phyloP scores from a whole-genome alignment of 1,140 invertebrate genomes.

The Cyphomyrmex costatus region DNA sequence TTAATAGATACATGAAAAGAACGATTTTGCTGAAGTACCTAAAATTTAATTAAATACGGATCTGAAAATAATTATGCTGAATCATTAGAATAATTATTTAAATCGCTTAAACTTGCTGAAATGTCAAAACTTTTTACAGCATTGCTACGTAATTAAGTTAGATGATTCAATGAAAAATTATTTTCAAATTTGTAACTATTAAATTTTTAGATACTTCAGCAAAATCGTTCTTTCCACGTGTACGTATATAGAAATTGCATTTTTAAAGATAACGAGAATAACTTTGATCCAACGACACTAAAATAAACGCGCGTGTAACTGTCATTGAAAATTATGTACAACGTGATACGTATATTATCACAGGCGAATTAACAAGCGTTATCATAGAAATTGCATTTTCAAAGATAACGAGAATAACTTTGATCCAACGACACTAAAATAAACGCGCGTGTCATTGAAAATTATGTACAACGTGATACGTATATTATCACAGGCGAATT shows the following conservation, averaged over 20 bases:
- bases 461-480: not conserved
- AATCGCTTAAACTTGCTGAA: no score
- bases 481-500: not conserved
- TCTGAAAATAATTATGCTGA: no score
- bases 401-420: not conserved
- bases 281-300: not conserved
- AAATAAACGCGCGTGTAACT: not conserved
- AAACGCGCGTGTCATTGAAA: not conserved
- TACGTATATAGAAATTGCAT: slow-evolving; percentile 1
- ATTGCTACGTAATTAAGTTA: no score
- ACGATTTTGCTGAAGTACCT: no score
- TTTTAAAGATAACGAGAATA: slow-evolving; percentile 11
- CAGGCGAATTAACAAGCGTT: not conserved
- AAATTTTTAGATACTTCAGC: no score
- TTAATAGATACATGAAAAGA: not conserved
- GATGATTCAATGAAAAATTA: no score
- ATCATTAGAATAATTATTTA: no score
- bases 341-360: not conserved
- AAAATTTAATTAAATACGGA: no score
- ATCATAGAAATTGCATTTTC: slow-evolving; percentile 29
- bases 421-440: not conserved
- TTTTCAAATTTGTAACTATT: no score
- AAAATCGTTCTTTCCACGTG: no score
- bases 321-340: not conserved
- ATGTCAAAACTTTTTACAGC: no score